Evolutionary conservation across 1,140 invertebrate genomes (phyloP).

Genomic region (Ips typographus): DNA sequence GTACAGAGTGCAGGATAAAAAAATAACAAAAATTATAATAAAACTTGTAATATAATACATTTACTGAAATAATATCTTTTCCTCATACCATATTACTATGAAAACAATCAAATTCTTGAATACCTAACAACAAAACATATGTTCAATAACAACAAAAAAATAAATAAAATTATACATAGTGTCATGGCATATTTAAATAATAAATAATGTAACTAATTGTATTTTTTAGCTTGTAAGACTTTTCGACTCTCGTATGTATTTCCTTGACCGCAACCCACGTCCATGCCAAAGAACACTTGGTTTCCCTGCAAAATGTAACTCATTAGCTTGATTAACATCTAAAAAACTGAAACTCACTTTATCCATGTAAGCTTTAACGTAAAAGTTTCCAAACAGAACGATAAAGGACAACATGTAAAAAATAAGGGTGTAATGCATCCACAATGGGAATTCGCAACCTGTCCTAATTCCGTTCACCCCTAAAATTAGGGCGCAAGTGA

Average conservation of each 20-base stretch:
- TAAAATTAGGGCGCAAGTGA: slow-evolving; percentile 79
- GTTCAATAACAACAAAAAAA: too few relatives aligned
- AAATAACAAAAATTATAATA: too few relatives aligned
- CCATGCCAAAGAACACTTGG: slow-evolving; percentile 49
- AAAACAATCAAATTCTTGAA: too few relatives aligned
- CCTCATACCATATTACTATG: too few relatives aligned
- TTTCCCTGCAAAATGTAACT: slow-evolving; percentile 39
- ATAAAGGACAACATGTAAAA: slow-evolving; percentile 91
- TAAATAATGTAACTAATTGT: too few relatives aligned
- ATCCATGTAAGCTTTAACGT: slow-evolving; percentile 76
- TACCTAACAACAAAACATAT: too few relatives aligned
- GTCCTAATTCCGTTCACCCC: slow-evolving; percentile 80
- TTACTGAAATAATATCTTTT: too few relatives aligned
- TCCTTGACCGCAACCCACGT: slow-evolving; percentile 49
- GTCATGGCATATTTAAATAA: too few relatives aligned
- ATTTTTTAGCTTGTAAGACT: slow-evolving; percentile 7
- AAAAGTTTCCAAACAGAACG: slow-evolving; percentile 90
- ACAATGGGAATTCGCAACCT: slow-evolving; percentile 85
- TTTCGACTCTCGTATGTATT: slow-evolving; percentile 41
- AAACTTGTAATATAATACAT: too few relatives aligned
- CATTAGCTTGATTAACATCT: slow-evolving; percentile 1
- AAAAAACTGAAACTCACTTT: slow-evolving; percentile 57
- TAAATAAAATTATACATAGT: too few relatives aligned
- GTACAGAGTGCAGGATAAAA: too few relatives aligned
- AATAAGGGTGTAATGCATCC: slow-evolving; percentile 93